Base-by-base conservation (phyloP, 2,888 invertebrate species). In the Glyphotaelius pellucidus region DNA sequence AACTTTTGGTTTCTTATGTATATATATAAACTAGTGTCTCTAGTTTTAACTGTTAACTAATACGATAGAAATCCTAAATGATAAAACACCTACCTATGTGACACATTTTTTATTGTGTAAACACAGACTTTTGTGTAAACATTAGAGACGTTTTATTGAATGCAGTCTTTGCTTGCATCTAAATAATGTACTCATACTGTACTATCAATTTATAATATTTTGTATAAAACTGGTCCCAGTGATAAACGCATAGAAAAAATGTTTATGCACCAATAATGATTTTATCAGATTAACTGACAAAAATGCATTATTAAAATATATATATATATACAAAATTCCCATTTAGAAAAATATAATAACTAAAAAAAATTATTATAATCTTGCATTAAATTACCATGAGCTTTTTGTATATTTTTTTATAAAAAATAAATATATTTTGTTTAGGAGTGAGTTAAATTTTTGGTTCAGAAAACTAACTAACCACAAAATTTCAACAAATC, bases 401-500 rank as follows among this genome's bases (percentile, higher is more conserved):
- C 47, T 47, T 47, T 52, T 52, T 52, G 52, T 19, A 52, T 9
- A 67, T 67, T 67, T 67, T 67, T 25, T 67, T 67, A 67, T 25
- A 67, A 67, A 67, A 67, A 67, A 67, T 19, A 67, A 19, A 4
- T 19, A 38, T 38, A 38, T 67, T 7, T 67, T 19, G 19, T 67
- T 67, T 67, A 19, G 67, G 42, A 42, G 12, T 5, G 12, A 42
- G 42, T 47, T 47, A 15, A 9, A 7, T 52, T 52, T 52, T 25
- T 19, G 25, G 25, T 25, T 25, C 19, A 7, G 25, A n/a, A n/a
- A 67, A 67, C 25, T n/a, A n/a, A 67, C 67, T 67, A 25, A 67
- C 67, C 67, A 67, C 67, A 67, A 67, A 67, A 67, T 67, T 67
- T 67, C n/a, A 67, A 67, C 67, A 67, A 52, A 67, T 67, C 67